Evolutionary conservation across 1,140 invertebrate genomes (phyloP).

Genomic region (Caerostris extrusa): DNA sequence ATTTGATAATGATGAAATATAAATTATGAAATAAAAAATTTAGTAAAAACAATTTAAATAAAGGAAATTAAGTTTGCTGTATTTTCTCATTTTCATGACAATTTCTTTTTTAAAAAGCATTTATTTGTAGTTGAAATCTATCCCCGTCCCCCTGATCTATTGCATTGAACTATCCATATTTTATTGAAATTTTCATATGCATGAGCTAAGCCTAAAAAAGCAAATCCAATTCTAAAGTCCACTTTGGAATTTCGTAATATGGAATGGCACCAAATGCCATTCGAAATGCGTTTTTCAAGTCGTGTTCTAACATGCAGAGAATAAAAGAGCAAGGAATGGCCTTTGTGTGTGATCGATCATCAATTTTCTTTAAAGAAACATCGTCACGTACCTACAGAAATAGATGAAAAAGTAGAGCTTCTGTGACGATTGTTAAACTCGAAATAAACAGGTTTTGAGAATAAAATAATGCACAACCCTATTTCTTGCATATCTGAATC

Average conservation of each 20-base stretch:
- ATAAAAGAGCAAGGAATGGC: slow-evolving; percentile 7
- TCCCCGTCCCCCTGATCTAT: background rate
- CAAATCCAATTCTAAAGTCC: background rate
- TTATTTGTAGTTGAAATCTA: no score
- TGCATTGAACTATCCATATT: background rate
- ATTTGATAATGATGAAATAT: no score
- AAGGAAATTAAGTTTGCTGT: no score
- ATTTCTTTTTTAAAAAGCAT: background rate
- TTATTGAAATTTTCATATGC: slow-evolving; percentile 13
- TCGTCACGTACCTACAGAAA: slow-evolving; percentile 39
- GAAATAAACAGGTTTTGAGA: no score
- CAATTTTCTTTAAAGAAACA: slow-evolving; percentile 50
- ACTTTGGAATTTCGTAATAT: background rate
- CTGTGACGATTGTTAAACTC: no score
- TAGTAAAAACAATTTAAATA: no score
- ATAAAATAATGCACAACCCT: no score
- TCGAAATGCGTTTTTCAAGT: slow-evolving; percentile 6
- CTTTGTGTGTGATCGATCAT: slow-evolving; percentile 49
- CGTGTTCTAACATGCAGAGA: slow-evolving; percentile 8
- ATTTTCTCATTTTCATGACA: background rate
- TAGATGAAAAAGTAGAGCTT: slow-evolving; percentile 30
- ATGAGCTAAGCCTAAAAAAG: background rate
- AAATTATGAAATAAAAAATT: no score
- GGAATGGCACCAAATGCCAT: background rate
- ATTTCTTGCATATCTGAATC: no score